phyloP scores from a whole-genome alignment of 2,888 invertebrate species.

The Panopea generosa region DNA sequence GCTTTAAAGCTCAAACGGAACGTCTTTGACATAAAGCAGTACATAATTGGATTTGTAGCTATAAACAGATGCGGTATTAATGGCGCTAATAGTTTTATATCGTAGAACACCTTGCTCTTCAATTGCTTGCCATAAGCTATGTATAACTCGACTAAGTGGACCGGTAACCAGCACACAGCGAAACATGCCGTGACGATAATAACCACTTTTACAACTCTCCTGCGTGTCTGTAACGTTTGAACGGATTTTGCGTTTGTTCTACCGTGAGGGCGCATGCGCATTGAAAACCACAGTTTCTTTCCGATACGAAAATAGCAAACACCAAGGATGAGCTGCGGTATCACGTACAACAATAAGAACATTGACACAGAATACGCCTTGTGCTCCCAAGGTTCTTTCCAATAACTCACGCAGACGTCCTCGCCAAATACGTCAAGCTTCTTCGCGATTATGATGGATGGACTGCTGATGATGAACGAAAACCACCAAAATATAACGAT shows the following conservation, averaged over 20 bases:
- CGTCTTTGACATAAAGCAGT: conserved; percentile 63
- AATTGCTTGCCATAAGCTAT: conserved; percentile 33
- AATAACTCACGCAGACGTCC: conserved; percentile 27
- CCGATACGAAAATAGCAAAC: conserved; percentile 63
- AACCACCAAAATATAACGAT: conserved; percentile 45
- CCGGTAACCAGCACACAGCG: conserved; percentile 63
- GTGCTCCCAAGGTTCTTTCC: conserved; percentile 39
- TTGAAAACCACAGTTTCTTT: conserved; percentile 40
- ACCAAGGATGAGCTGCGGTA: conserved; percentile 53
- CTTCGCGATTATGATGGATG: conserved; percentile 39
- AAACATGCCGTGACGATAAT: conserved; percentile 56
- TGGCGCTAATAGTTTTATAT: conserved; percentile 57
- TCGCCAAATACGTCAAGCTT: conserved; percentile 28
- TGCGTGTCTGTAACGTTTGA: conserved; percentile 38
- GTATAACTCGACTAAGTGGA: conserved; percentile 54
- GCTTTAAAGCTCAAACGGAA: conserved; percentile 54
- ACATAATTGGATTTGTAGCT: conserved; percentile 62
- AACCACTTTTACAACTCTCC: conserved; percentile 52
- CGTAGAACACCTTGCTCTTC: conserved; percentile 36
- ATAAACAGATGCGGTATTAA: conserved; percentile 56
- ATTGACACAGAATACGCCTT: conserved; percentile 40
- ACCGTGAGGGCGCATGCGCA: conserved; percentile 16
- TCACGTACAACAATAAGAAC: conserved; percentile 55
- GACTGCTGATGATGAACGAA: conserved; percentile 43
- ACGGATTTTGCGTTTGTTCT: conserved; percentile 31